A percentile compares a stretch with the other conserved stretches of the same genome.
phyloP scores from a whole-genome alignment of 2,797 vertebrate genomes.

The Peromyscus melanophrys region DNA sequence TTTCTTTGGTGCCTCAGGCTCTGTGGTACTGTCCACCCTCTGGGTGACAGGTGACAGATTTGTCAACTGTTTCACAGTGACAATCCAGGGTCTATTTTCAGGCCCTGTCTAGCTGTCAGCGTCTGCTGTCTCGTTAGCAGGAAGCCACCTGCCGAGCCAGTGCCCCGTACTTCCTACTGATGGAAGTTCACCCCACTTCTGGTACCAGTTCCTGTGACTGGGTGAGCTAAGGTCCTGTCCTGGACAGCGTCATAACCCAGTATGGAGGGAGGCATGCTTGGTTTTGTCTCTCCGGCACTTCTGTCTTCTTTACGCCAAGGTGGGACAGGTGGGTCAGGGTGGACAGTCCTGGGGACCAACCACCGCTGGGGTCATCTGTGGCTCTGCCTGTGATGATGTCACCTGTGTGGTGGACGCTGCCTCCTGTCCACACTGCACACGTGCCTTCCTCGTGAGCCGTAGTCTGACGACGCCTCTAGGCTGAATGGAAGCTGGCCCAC shows the following conservation, averaged over 20 bases:
- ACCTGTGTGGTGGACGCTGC: background rate
- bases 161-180: background rate
- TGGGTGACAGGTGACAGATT: background rate
- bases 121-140: background rate
- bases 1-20: background rate
- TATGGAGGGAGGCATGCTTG: background rate
- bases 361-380: background rate
- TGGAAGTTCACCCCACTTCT: background rate
- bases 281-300: background rate
- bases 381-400: background rate
- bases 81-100: background rate
- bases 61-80: background rate
- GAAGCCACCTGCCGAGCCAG: background rate
- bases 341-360: background rate
- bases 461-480: accelerated
- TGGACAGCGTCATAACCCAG: too few species aligned
- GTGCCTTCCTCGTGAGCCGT: background rate
- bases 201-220: background rate
- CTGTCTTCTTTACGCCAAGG: background rate
- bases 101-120: background rate
- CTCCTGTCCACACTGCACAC: background rate
- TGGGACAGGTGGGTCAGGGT: background rate
- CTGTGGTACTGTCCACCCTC: background rate
- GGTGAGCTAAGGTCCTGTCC: background rate
- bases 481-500: background rate